phyloP scores from a whole-genome alignment of 2,888 invertebrate species.

The Stegophylla sp. region DNA sequence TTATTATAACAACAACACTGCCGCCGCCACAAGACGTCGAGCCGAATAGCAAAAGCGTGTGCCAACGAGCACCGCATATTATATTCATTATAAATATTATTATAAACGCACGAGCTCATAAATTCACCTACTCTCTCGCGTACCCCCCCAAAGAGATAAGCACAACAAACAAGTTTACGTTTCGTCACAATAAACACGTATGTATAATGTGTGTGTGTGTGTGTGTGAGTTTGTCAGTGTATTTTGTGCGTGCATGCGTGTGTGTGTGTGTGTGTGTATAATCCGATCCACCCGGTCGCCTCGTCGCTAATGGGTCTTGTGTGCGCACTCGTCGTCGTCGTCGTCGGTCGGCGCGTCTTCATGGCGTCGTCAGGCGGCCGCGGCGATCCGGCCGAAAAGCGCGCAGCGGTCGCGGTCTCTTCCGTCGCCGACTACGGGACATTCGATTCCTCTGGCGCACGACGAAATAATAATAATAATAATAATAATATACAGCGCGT shows the following conservation, averaged over 20 bases:
- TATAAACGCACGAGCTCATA: not conserved
- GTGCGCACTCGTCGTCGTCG: not conserved
- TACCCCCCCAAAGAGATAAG: conserved; percentile 20
- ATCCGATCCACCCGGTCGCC: not conserved
- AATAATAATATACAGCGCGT: too few species aligned
- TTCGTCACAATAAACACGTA: not conserved
- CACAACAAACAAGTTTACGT: conserved; percentile 41
- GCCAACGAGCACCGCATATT: conserved; percentile 6
- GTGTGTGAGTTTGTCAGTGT: too few species aligned
- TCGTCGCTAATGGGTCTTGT: conserved; percentile 1
- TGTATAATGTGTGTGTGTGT: too few species aligned
- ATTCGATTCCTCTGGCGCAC: too few species aligned
- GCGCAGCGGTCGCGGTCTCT: too few species aligned
- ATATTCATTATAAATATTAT: not conserved
- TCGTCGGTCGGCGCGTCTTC: too few species aligned
- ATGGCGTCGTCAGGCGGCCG: too few species aligned
- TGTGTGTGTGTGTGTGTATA: not conserved
- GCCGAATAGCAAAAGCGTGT: not conserved
- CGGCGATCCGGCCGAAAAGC: too few species aligned
- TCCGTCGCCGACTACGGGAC: too few species aligned
- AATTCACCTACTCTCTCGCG: not conserved
- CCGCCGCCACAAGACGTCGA: not conserved
- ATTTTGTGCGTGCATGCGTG: too few species aligned
- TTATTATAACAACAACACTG: not conserved
- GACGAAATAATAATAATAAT: too few species aligned